Conservation (phyloP, 2,797 vertebrate species). For the Hyperoplus lanceolatus region DNA sequence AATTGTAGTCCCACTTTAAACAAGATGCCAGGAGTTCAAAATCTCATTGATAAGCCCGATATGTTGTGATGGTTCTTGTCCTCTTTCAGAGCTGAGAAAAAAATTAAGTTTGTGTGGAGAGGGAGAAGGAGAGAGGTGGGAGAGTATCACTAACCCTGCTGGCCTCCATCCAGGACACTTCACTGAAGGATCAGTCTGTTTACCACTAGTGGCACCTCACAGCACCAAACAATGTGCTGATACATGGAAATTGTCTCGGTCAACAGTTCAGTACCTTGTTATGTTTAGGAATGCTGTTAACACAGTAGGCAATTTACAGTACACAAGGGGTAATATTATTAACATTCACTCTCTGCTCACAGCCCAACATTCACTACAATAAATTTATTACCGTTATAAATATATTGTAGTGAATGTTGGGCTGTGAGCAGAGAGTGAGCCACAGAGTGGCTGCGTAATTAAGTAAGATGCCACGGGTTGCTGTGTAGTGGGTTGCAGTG, state of each 20-base stretch:
- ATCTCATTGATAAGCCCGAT: background rate
- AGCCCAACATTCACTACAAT: too few species aligned
- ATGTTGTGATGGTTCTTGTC: slow-evolving; percentile 28
- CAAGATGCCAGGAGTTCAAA: slow-evolving; percentile 10
- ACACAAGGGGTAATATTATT: too few species aligned
- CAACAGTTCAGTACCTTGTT: background rate
- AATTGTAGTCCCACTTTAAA: slow-evolving; percentile 19
- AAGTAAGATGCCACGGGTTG: too few species aligned
- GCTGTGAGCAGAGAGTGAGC: too few species aligned
- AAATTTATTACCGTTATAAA: too few species aligned
- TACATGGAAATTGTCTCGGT: slow-evolving; percentile 7
- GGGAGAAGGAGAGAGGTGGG: slow-evolving; percentile 23
- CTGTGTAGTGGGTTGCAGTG: too few species aligned
- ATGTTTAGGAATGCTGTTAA: slow-evolving; percentile 2
- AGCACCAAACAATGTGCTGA: slow-evolving; percentile 30
- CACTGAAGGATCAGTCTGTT: slow-evolving; percentile 59
- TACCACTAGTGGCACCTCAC: slow-evolving; percentile 45
- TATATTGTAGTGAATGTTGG: too few species aligned
- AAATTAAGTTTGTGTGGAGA: slow-evolving; percentile 31
- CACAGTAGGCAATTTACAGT: background rate
- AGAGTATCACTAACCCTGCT: slow-evolving; percentile 68
- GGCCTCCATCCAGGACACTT: slow-evolving; percentile 67
- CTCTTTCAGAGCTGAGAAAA: slow-evolving; percentile 33
- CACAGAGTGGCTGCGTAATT: too few species aligned
- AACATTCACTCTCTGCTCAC: too few species aligned